Base-by-base conservation (phyloP, 2,888 invertebrate species). In the Petrophora chlorosata region DNA sequence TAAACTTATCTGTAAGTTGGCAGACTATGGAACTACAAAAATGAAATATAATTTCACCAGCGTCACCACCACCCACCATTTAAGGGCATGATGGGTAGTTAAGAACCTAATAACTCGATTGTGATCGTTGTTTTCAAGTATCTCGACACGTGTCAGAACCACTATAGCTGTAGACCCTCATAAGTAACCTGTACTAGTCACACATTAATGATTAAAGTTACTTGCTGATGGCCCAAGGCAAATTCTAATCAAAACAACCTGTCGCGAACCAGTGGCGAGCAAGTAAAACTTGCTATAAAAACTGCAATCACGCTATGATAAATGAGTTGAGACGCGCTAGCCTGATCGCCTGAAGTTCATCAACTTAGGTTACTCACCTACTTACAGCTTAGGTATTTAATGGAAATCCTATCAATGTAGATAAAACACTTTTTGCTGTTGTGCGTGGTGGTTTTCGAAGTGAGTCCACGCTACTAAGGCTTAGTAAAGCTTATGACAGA, bases 271-370 rank as follows among this genome's bases (percentile, higher is more conserved):
- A 58, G 53, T 60, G 50, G 48, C 54, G 53, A 46, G 50, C 57
- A 59, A 64, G 67, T 61, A 59, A 67, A 60, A 61, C 56, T 40
- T 39, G 55, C 40, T 34, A 49, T 52, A 73, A 75, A 75, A 76
- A 73, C 60, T 61, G 55, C 63, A 70, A 72, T 71, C 65, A 65
- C 42, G 59, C 38, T 46, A 69, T 71, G 74, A 79, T 73, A 69
- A 63, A 76, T 70, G 67, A 67, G 64, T 57, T 61, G 46, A 45
- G 53, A 57, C 54, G 59, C 49, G 45, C 41, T 30, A 34, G 44
- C 33, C 51, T 39, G 62, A 65, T 65, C 48, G 46, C 32, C 35
- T 42, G 53, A 61, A 65, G 64, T 68, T 67, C 61, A 72, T 66
- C 68, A 65, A 35, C 59, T 63, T 52, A 45, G 57, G 61, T 65